A percentile compares a stretch with the other conserved stretches of the same genome.
Conservation (phyloP, 2,888 invertebrate species). For the Ametastegia equiseti region DNA sequence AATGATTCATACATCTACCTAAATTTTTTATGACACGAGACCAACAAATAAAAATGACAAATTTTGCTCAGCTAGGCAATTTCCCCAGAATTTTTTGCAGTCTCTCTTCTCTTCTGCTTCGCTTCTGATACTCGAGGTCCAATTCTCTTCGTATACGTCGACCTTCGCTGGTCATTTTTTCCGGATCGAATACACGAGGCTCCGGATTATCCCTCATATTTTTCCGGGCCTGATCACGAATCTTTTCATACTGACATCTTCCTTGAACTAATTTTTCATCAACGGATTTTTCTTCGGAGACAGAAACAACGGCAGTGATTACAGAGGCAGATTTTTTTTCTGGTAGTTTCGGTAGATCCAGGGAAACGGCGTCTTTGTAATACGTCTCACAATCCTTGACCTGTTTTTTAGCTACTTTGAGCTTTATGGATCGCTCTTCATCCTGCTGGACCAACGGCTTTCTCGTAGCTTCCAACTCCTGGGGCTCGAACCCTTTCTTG, state of each 20-base stretch:
- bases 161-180: conserved; percentile 76
- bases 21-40: background rate
- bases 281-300: background rate
- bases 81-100: background rate
- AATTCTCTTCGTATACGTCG: conserved; percentile 76
- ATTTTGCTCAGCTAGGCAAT: background rate
- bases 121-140: conserved; percentile 59
- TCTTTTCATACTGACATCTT: background rate
- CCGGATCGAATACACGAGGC: conserved; percentile 78
- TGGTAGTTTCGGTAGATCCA: conserved; percentile 56
- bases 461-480: conserved; percentile 80
- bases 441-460: conserved; percentile 80
- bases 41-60: background rate
- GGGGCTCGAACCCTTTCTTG: conserved; percentile 81
- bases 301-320: background rate
- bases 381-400: conserved; percentile 52
- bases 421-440: conserved; percentile 78
- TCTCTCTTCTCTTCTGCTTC: conserved; percentile 27
- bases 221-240: conserved; percentile 65
- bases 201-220: conserved; percentile 77
- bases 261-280: conserved; percentile 64
- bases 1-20: background rate
- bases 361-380: conserved; percentile 57
- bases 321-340: background rate
- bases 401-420: conserved; percentile 65